Evolutionary conservation across 2,797 vertebrate genomes (phyloP).

Genomic region (Sebastes itinus): DNA sequence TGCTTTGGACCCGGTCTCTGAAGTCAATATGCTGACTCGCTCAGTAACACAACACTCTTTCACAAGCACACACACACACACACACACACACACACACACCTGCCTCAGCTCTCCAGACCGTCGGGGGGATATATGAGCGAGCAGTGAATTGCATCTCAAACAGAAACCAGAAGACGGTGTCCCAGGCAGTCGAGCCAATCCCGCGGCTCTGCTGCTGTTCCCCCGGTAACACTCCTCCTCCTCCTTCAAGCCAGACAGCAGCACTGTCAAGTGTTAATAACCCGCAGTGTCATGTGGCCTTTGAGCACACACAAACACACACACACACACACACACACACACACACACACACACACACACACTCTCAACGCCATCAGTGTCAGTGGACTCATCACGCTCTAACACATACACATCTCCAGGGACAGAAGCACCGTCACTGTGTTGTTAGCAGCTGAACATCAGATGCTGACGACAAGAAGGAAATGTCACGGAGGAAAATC

Average conservation of each 20-base stretch:
- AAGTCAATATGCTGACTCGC: conserved; percentile 26
- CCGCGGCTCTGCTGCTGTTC: conserved; percentile 63
- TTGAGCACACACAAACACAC: conserved; percentile 11
- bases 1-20: too few relatives aligned
- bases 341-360: background rate
- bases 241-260: conserved; percentile 73
- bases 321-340: too few relatives aligned
- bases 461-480: background rate
- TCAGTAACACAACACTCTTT: conserved; percentile 6
- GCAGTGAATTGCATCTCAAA: conserved; percentile 70
- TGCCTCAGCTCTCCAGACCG: conserved; percentile 17
- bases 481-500: background rate
- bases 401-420: conserved; percentile 45
- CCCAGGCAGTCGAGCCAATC: conserved; percentile 49
- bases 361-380: conserved; percentile 40
- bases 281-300: conserved; percentile 69
- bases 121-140: conserved; percentile 41
- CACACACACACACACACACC: conserved; percentile 20
- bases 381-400: conserved; percentile 47
- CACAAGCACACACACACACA: background rate
- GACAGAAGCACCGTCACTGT: conserved; percentile 13
- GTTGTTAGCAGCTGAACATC: background rate
- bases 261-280: conserved; percentile 81
- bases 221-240: conserved; percentile 65
- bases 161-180: conserved; percentile 42